Base-by-base conservation (phyloP, 2,888 invertebrate species). In the Sclerodermus sp. region DNA sequence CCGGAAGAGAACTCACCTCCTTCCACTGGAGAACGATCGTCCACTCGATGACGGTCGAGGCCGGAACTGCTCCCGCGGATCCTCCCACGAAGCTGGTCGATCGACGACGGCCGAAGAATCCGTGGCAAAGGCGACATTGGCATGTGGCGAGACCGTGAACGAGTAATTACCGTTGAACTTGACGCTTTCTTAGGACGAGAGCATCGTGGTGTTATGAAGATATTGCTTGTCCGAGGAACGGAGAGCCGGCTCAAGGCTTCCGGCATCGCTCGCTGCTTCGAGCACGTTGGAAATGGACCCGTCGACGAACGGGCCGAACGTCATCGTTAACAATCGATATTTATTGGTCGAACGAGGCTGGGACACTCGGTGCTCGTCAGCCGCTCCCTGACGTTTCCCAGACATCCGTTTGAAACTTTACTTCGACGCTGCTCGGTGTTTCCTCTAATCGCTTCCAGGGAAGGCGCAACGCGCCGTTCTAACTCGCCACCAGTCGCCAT, bases 241-340 rank as follows among this genome's bases (percentile, higher is more conserved):
- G 18, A 23, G 23, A 23, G 23, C 23, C 23, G 23, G 29, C 29
- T 10, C 10, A 13, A 2, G 23, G 14, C 37, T 44, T 44, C 44
- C 44, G 44, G 44, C 44, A 37, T 13, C 15, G 15, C 12, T 2
- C 16, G 15, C 37, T 1, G 16, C 16, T 1, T 16, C 38, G 38
- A 38, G n/a, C n/a, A 47, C 47, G 42, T 42, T 36, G 47, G 45
- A 49, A 48, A 52, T 32, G 43, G 37, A 52, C 49, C n/a, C 46
- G 43, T 42, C 51, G 42, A 32, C 23, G 45, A 48, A 36, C 23
- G 47, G 38, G 39, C 43, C 34, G 46, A 31, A 49, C 45, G 46
- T 46, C 52, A 45, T 46, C 55, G 46, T 55, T 49, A 52, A 55
- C 48, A 52, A 52, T 52, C 42, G 44, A 6, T 55, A 55, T 55